phyloP scores from a whole-genome alignment of 1,140 invertebrate genomes.

The Drepana arcuata region DNA sequence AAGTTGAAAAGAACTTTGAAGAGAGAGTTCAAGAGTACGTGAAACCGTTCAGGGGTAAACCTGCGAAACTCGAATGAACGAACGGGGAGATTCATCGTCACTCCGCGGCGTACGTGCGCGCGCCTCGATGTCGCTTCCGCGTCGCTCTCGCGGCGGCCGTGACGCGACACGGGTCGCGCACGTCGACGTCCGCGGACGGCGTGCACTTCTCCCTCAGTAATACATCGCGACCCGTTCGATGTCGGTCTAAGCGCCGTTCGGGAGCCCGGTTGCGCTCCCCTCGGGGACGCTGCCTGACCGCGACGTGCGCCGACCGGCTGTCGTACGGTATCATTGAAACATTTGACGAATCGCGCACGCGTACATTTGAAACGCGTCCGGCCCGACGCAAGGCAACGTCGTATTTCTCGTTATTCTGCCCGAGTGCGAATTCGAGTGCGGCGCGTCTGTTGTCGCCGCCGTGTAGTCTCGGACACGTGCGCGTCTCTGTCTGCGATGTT shows the following conservation, averaged over 20 bases:
- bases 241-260: constrained; percentile 33
- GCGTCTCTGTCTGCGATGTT: constrained; percentile 67
- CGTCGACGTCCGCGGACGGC: constrained; percentile 48
- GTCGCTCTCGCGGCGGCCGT: too few relatives aligned
- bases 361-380: background rate
- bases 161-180: too few relatives aligned
- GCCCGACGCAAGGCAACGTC: background rate
- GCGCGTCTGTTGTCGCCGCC: background rate
- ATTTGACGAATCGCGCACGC: background rate
- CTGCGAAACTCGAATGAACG: constrained; percentile 74
- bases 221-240: constrained; percentile 45
- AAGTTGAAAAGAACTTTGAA: constrained; percentile 93
- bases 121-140: too few relatives aligned
- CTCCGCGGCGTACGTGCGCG: constrained; percentile 40
- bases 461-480: constrained; percentile 19
- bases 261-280: constrained; percentile 25
- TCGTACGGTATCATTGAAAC: background rate
- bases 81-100: constrained; percentile 72
- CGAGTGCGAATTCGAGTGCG: background rate
- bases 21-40: constrained; percentile 90
- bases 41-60: constrained; percentile 85
- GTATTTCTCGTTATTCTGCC: background rate
- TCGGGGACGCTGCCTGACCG: too few relatives aligned
- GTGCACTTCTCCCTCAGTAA: constrained; percentile 58
- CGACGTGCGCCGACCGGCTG: background rate